Base-by-base conservation (phyloP, 2,113 vertebrate species). In the Notothenia coriiceps region DNA sequence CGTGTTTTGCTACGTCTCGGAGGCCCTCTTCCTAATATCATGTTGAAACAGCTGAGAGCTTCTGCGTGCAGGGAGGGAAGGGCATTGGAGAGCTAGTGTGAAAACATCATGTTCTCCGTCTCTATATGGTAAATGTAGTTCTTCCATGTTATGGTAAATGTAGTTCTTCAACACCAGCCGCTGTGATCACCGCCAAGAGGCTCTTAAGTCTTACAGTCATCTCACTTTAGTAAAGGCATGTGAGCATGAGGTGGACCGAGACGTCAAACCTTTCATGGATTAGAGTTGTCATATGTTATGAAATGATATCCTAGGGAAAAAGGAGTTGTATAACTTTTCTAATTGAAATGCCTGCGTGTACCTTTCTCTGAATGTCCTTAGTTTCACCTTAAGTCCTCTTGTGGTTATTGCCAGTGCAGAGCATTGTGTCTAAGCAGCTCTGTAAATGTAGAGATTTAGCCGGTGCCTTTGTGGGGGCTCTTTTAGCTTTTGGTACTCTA, bases 11-110 rank as follows among this genome's bases (percentile, higher is more conserved):
- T 66, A 0, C 22, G 4, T 86, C 57, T 66, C 67, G 18, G 11
- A 54, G 69, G 73, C 50, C 14, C 29, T n/a, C 57, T 86, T 46
- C 69, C 77, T 73, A 65, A 52, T 22, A 65, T 44, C 15, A 13
- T 86, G 82, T 82, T 81, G 71, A 85, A 86, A 81, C 81, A 87
- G 80, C 80, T 86, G 83, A 74, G 66, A 43, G 59, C 67, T 29
- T 57, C 70, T 62, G 70, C 17, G 5, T 60, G 3, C 63, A 67
- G 64, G 44, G 49, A 63, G 56, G 55, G 56, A 69, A 14, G 33
- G 62, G 47, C 11, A 15, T 20, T 5, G n/a, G 44, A 64, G 60
- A 70, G 50, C 81, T 69, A 44, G 18, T 82, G 61, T 65, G 22
- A 86, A 86, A 82, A 86, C 70, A 74, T 74, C 33, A 15, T 14